Evolutionary conservation across 2,113 vertebrate genomes (phyloP).

Genomic region (Fukomys damarensis): DNA sequence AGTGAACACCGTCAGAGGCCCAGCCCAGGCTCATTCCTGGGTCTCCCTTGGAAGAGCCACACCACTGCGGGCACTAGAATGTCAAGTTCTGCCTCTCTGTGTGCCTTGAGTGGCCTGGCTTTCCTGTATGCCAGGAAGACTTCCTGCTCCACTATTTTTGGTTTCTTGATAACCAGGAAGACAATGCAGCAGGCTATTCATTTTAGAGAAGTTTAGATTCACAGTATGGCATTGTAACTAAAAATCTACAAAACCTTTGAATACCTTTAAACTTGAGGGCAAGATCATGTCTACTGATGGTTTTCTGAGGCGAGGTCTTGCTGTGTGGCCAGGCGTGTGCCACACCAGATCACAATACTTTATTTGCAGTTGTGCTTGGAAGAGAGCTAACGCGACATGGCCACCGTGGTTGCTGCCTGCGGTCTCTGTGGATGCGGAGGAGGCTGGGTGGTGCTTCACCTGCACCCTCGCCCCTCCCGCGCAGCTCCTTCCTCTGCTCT

Average conservation of each 20-base stretch:
- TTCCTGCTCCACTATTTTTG: neutral
- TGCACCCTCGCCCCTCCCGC: neutral
- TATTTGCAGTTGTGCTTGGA: neutral
- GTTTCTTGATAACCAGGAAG: neutral
- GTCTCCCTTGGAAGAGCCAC: neutral
- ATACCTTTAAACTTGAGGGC: neutral
- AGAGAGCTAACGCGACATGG: neutral
- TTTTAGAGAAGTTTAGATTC: neutral
- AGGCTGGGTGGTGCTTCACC: neutral
- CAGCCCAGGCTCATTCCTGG: neutral
- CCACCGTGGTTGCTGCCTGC: neutral
- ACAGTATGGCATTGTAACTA: neutral
- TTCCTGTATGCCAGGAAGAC: neutral
- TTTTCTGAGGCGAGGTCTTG: neutral
- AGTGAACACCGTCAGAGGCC: fast-evolving
- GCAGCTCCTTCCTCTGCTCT: neutral
- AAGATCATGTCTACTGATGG: neutral
- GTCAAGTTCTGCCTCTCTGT: fast-evolving
- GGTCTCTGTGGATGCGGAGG: neutral
- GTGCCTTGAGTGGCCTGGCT: neutral
- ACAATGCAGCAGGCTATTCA: neutral
- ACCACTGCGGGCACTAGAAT: neutral
- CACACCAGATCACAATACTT: neutral
- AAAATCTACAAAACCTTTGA: neutral
- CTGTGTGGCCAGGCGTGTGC: no score